Conservation (phyloP, 2,113 vertebrate genomes). For the Melanerpes aurifrons region DNA sequence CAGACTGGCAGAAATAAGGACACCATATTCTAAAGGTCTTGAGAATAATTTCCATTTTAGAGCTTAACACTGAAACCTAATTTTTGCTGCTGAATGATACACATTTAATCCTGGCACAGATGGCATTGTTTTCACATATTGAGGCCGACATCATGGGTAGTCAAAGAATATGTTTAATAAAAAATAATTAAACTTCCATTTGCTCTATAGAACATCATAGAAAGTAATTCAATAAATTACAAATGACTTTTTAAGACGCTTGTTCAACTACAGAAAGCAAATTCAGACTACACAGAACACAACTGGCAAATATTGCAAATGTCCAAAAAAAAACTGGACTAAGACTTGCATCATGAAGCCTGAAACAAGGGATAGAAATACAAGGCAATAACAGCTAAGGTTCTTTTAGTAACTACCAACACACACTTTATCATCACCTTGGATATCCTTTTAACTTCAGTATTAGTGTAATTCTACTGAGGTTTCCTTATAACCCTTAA, state of each 20-base stretch:
- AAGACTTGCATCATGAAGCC: conserved; percentile 91
- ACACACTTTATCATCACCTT: conserved; percentile 81
- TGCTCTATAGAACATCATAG: conserved; percentile 99
- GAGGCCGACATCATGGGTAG: conserved; percentile 88
- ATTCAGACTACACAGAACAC: conserved; percentile 98
- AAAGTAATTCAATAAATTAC: conserved; percentile 99
- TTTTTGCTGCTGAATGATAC: neutral
- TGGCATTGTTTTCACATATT: conserved; percentile 71
- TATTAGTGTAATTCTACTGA: conserved; percentile 87
- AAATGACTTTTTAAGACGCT: conserved; percentile 98
- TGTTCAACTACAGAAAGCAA: conserved; percentile 98
- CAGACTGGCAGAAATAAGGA: neutral
- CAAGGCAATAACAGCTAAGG: conserved; percentile 87
- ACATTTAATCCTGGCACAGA: neutral
- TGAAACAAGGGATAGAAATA: conserved; percentile 86
- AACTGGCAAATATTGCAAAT: conserved; percentile 98
- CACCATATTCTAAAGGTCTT: neutral
- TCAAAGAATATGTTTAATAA: conserved; percentile 99
- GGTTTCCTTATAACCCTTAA: conserved; percentile 78
- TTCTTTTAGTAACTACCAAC: conserved; percentile 90
- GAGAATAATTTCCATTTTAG: neutral
- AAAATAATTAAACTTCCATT: conserved; percentile 99
- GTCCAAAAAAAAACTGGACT: conserved; percentile 88
- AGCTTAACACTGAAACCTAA: neutral
- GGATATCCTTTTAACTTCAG: conserved; percentile 81